A percentile compares a stretch with the other conserved stretches of the same genome.
Evolutionary conservation across 2,888 invertebrate species (phyloP).

Genomic region (Limnephilus marmoratus): DNA sequence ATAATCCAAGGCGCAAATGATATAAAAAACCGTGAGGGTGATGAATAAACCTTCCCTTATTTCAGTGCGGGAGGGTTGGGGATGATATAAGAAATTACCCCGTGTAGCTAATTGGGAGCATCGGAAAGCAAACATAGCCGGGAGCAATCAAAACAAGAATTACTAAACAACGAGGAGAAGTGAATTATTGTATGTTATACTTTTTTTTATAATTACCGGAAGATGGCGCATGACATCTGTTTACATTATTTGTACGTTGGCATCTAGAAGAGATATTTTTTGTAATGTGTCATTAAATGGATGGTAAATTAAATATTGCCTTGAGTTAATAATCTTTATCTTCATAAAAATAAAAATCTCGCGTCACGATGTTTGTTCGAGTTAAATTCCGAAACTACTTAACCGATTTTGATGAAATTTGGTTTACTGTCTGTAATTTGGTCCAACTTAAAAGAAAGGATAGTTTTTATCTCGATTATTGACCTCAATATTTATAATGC

Average conservation of each 20-base stretch:
- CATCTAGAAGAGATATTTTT: neutral
- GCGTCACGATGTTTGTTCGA: too few relatives aligned
- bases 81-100: slow-evolving; percentile 65
- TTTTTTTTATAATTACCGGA: neutral
- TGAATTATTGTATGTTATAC: slow-evolving; percentile 9
- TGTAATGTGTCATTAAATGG: neutral
- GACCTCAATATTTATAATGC: too few relatives aligned
- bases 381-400: too few relatives aligned
- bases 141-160: slow-evolving; percentile 64
- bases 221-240: neutral
- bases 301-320: neutral
- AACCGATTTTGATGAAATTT: too few relatives aligned
- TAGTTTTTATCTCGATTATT: too few relatives aligned
- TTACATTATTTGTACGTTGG: neutral
- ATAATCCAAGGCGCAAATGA: slow-evolving; percentile 7
- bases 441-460: too few relatives aligned
- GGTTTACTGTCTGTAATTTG: too few relatives aligned
- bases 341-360: too few relatives aligned
- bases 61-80: slow-evolving; percentile 60
- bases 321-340: too few relatives aligned
- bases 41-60: slow-evolving; percentile 47
- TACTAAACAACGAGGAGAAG: slow-evolving; percentile 35
- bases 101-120: slow-evolving; percentile 64
- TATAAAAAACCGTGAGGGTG: slow-evolving; percentile 25
- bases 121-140: slow-evolving; percentile 62